Percentiles rank a stretch among this genome's conserved stretches.
These are phyloP conservation scores for Euphonia xanthogaster DNA, from an alignment of 2,797 vertebrate genomes.

Conservation along the genomic window DNA sequence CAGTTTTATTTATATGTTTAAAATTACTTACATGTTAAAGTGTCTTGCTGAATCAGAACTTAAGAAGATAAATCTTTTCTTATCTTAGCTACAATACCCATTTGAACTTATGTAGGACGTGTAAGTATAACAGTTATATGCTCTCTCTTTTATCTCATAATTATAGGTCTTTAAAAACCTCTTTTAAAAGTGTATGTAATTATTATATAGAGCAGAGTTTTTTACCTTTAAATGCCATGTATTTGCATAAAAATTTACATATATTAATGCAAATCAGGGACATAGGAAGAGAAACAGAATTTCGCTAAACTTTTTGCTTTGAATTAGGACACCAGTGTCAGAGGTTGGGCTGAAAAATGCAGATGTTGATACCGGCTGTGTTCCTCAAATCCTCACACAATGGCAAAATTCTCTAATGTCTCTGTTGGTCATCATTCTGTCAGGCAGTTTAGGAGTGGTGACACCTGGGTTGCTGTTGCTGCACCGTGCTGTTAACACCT, in stretches of 20 bases:
- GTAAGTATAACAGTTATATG: neutral
- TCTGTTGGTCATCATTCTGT: neutral
- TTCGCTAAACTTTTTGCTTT: neutral
- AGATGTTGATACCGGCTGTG: neutral
- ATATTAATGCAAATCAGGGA: neutral
- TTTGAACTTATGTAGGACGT: neutral
- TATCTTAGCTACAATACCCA: neutral
- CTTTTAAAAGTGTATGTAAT: neutral
- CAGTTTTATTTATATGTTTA: neutral
- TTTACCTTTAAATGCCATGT: neutral
- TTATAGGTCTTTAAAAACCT: neutral
- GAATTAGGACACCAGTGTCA: neutral
- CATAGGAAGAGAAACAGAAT: neutral
- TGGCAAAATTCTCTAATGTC: neutral
- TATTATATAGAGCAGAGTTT: neutral
- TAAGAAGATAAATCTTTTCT: neutral
- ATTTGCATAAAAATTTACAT: slow-evolving; percentile 1
- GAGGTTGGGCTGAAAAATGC: neutral
- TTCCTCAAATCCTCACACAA: neutral
- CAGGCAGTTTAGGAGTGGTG: neutral
- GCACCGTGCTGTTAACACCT: neutral
- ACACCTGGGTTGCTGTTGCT: neutral
- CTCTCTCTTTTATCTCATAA: neutral
- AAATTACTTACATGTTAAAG: neutral
- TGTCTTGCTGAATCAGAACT: neutral